Base-by-base conservation (phyloP, 2,113 vertebrate genomes). In the Tympanuchus pallidicinctus region DNA sequence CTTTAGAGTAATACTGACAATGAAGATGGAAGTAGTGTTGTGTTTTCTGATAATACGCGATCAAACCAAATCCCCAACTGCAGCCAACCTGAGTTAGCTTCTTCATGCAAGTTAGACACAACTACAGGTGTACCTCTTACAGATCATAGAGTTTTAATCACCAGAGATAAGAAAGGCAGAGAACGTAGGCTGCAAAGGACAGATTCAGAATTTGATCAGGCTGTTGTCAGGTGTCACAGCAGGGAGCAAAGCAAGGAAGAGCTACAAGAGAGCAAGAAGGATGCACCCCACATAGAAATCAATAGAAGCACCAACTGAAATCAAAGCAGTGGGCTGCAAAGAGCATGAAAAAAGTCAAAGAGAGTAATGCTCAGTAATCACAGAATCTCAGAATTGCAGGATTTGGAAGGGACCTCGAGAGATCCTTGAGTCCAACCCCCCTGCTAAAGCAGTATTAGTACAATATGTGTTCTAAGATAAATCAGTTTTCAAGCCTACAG, bases 161-260 rank as follows among this genome's bases (percentile, higher is more conserved):
- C 52, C 40, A 52, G 61, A 82, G 75, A 67, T 67, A 77, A 89
- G 66, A 65, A 91, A 92, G 69, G 20, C 74, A n/a, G 30, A 14
- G 18, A 66, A 50, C 11, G 3, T 11, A 10, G 56, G 6, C 74
- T 92, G 59, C 56, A 56, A 25, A 48, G 86, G 45, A 70, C 80
- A 89, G 59, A 60, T 72, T 77, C 56, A n/a, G 64, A 82, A 79
- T 48, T 91, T 82, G 84, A 93, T 85, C 84, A 89, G 56, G 67
- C 64, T 87, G 60, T 80, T 92, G 67, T 66, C 74, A 5, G 1
- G 4, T 73, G 67, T 72, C 45, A 77, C 6, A 4, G 67, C 21
- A 50, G 65, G 61, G 84, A 79, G 43, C 5, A 40, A 43, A n/a
- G 43, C n/a, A 59, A 48, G 66, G 74, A 90, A 7, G 6, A 76